Evolutionary conservation across 2,113 vertebrate genomes (phyloP).

Genomic region (Caracal caracal): DNA sequence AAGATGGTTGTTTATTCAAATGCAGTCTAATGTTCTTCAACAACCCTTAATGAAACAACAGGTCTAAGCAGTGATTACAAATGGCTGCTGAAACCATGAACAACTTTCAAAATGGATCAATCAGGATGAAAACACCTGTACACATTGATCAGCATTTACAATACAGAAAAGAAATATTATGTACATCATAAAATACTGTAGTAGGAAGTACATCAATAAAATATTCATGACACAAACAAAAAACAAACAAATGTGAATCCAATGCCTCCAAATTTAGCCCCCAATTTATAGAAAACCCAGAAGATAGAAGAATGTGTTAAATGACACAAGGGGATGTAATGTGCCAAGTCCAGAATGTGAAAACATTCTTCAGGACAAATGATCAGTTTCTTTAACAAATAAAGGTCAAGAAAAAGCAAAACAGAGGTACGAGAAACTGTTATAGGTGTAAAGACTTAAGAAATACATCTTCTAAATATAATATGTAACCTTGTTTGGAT

Average conservation of each 20-base stretch:
- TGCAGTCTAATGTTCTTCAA: not conserved
- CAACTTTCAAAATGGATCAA: not conserved
- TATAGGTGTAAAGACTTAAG: not conserved
- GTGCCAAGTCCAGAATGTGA: not conserved
- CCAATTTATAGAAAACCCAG: slow-evolving; percentile 9
- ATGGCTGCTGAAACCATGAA: not conserved
- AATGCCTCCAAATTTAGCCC: not conserved
- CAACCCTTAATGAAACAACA: not conserved
- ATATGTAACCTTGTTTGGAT: not conserved
- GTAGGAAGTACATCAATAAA: not conserved
- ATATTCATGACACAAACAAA: not conserved
- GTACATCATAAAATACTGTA: not conserved
- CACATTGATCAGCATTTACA: not conserved
- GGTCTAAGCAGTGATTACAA: not conserved
- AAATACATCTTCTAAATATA: not conserved
- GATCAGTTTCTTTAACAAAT: slow-evolving; percentile 12
- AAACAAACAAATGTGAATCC: not conserved
- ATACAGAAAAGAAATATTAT: slow-evolving; percentile 20
- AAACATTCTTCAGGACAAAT: slow-evolving; percentile 27
- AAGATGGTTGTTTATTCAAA: slow-evolving; percentile 37
- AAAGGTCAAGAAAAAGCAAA: not conserved
- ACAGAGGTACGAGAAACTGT: not conserved
- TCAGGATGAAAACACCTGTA: not conserved
- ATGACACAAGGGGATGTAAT: not conserved
- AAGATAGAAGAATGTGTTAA: not conserved